These are phyloP conservation scores for Druceiella hillmani DNA, from an alignment of 2,888 invertebrate genomes.

Conservation along the genomic window DNA sequence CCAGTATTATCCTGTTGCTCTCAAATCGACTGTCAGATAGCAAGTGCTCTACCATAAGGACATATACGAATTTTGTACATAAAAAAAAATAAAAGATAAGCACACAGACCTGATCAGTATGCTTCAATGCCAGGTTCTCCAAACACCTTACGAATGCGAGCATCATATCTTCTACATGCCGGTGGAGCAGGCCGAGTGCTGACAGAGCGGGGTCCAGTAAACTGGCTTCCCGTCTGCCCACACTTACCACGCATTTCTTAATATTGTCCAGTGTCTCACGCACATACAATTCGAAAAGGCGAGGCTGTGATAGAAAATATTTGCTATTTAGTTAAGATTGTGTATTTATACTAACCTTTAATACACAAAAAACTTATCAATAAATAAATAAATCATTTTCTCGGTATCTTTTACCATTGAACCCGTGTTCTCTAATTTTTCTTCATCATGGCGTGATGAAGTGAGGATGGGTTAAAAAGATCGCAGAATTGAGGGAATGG, in stretches of 20 bases:
- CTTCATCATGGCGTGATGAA: too few species aligned
- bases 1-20: too few species aligned
- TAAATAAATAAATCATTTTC: too few species aligned
- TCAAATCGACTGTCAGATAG: too few species aligned
- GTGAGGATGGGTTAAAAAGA: too few species aligned
- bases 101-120: constrained; percentile 53
- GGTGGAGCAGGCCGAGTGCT: constrained; percentile 30
- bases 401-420: too few species aligned
- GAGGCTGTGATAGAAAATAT: constrained; percentile 32
- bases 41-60: too few species aligned
- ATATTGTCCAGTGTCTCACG: constrained; percentile 40
- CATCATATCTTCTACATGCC: constrained; percentile 55
- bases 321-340: constrained; percentile 6
- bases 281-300: constrained; percentile 35
- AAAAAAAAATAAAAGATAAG: background rate
- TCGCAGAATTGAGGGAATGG: too few species aligned
- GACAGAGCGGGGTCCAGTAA: constrained; percentile 31
- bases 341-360: constrained; percentile 6
- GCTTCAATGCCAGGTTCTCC: constrained; percentile 64
- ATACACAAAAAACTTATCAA: constrained; percentile 4
- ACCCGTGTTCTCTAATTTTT: too few species aligned
- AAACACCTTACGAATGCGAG: constrained; percentile 61
- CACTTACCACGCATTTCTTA: constrained; percentile 39
- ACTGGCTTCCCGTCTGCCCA: constrained; percentile 39
- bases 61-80: too few species aligned